Evolutionary conservation across 2,888 invertebrate species (phyloP), one percentile per base, ranked within the genome.

Genomic region (Spicauda simplicius): DNA sequence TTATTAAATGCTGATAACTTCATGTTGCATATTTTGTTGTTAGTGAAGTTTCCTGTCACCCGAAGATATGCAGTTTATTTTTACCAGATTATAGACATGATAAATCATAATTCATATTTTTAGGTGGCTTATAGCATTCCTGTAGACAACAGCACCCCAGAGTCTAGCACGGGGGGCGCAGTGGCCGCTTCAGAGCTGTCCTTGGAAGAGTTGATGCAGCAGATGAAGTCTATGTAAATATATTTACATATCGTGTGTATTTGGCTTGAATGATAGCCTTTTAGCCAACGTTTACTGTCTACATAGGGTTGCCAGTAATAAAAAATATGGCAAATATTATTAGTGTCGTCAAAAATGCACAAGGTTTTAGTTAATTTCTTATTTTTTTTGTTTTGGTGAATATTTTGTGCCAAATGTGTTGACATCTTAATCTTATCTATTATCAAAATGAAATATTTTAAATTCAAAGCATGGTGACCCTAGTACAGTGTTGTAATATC

Each of bases 201-300:
- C 72, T 93, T 99, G 62, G 98, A 98, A 68, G 98, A 98, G 64
- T 94, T 99, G 71, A 98, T 98, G 97, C 96, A 96, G 70, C 96
- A 97, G 88, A 97, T 99, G 97, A 98, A 98, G 91, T 94, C 96
- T 19, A 96, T 98, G 85, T 98, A 94, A 95, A 50, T 18, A 10
- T 8, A 18, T 10, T 18, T 18, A 50, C 45, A 45, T 45, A n/a
- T n/a, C 45, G 6, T 45, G 4, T 45, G 5, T 45, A 14, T 2
- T n/a, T 45, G 41, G 45, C 45, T 7, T 45, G 45, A n/a, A n/a
- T 45, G 45, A 45, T 45, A 45, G 45, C 45, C 45, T 50, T 50
- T 50, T 50, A 50, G 50, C 50, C 50, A 18, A 50, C 11, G 18
- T 18, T n/a, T 10, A 50, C 18, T 50, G 50, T 16, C 2, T 50